These are phyloP conservation scores for Euzetes globulus DNA, from an alignment of 2,888 invertebrate species.

Conservation along the genomic window DNA sequence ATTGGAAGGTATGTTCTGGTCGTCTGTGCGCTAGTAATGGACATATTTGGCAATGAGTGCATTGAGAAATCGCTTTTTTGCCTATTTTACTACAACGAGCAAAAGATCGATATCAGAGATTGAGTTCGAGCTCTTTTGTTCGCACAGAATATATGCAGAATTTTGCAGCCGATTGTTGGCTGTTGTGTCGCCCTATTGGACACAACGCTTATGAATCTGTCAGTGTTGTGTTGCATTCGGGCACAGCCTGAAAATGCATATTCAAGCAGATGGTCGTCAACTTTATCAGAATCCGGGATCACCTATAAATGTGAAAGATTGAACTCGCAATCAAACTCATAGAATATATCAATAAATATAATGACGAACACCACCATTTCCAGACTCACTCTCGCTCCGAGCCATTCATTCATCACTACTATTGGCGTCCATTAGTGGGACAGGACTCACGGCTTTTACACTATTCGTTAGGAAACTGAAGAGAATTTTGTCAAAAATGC, in stretches of 20 bases:
- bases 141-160: background rate
- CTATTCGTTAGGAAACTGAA: background rate
- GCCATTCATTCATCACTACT: background rate
- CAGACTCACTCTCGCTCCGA: background rate
- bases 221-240: background rate
- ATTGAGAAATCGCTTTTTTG: conserved; percentile 17
- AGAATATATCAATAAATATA: background rate
- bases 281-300: conserved; percentile 25
- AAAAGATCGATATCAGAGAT: conserved; percentile 24
- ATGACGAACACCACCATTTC: background rate
- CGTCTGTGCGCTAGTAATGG: background rate
- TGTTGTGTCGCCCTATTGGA: conserved; percentile 15
- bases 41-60: conserved; percentile 12
- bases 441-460: background rate
- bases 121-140: conserved; percentile 20
- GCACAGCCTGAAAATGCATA: conserved; percentile 11
- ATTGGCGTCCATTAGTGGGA: conserved; percentile 6
- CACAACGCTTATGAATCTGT: background rate
- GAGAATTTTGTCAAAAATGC: background rate
- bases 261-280: conserved; percentile 26
- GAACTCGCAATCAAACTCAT: background rate
- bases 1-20: conserved; percentile 14
- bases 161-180: background rate
- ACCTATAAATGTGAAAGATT: conserved; percentile 37
- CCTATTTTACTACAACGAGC: background rate